Conservation (phyloP, 35 echinoderm and acorn worm genomes). For the Patiria miniata region DNA sequence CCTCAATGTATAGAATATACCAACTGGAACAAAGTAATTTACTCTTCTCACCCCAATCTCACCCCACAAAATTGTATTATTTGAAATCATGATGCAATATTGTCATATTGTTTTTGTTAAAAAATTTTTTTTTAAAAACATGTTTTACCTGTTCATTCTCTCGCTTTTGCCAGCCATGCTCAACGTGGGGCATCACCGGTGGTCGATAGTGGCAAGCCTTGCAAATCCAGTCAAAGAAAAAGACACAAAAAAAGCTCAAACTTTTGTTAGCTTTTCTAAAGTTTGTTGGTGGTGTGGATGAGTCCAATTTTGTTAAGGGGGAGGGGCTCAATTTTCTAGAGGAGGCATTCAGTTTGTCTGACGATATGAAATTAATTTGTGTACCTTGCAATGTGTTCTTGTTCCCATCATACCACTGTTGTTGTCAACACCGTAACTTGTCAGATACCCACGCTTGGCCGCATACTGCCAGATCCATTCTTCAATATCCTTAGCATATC, state of each 20-base stretch:
- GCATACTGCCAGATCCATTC: constrained; percentile 99
- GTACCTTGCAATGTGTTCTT: constrained; percentile 91
- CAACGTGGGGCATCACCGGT: constrained; percentile 79
- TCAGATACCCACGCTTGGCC: constrained; percentile 75
- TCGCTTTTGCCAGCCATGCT: constrained; percentile 80
- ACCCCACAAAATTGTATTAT: too few relatives aligned
- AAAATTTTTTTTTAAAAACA: too few relatives aligned
- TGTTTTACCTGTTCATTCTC: constrained; percentile 78
- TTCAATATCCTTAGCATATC: constrained; percentile 74
- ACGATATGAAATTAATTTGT: not conserved
- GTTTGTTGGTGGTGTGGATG: too few relatives aligned
- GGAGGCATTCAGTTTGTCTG: too few relatives aligned
- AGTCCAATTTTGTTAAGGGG: too few relatives aligned
- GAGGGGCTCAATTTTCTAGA: too few relatives aligned
- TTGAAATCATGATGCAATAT: too few relatives aligned
- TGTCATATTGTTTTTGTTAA: too few relatives aligned
- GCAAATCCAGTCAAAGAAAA: constrained; percentile 10
- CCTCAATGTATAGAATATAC: too few relatives aligned
- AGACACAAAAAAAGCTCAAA: not conserved
- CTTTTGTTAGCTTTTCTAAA: too few relatives aligned
- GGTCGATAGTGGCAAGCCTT: constrained; percentile 90
- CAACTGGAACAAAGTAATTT: too few relatives aligned
- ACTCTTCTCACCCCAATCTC: too few relatives aligned
- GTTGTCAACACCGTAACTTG: constrained; percentile 90
- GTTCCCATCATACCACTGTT: constrained; percentile 94